Conservation (phyloP, 2,888 invertebrate species). For the Euclidia mi region DNA sequence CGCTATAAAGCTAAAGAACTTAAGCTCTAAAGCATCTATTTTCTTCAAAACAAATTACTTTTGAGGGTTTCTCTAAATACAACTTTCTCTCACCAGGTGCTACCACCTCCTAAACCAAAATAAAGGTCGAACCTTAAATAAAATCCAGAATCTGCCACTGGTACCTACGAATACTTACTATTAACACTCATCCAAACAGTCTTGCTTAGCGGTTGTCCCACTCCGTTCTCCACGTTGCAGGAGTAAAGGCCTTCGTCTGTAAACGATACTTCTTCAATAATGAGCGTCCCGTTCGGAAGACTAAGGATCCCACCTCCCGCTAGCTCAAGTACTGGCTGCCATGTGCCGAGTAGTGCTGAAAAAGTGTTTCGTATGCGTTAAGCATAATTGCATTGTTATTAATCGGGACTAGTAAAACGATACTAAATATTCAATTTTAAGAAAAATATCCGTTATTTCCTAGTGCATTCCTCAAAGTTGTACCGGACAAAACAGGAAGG, state of each 20-base stretch:
- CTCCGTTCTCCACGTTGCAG: constrained; percentile 87
- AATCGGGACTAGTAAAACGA: too few species aligned
- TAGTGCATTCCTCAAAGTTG: too few species aligned
- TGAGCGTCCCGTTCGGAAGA: constrained; percentile 83
- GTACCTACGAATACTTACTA: constrained; percentile 69
- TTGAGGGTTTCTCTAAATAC: too few species aligned
- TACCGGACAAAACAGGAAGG: too few species aligned
- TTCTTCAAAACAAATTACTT: too few species aligned
- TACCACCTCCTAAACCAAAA: too few species aligned
- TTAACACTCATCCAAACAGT: constrained; percentile 88
- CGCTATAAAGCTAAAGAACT: too few species aligned
- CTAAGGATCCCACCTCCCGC: constrained; percentile 86
- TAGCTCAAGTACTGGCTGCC: constrained; percentile 86
- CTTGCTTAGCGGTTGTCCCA: constrained; percentile 85
- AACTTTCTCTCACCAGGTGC: too few species aligned
- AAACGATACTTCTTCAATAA: constrained; percentile 84
- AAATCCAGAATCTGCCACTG: not conserved
- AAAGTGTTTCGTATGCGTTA: not conserved
- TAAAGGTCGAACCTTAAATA: too few species aligned
- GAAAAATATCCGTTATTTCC: too few species aligned
- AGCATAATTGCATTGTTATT: too few species aligned
- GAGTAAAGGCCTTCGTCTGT: constrained; percentile 86
- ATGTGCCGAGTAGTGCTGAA: constrained; percentile 81
- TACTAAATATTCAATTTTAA: not conserved
- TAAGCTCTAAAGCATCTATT: too few species aligned